phyloP scores from a whole-genome alignment of 2,113 vertebrate genomes.

The Mus musculus region GRCm39 chr13:94049501-94050000 shows the following conservation, averaged over 20 bases:
- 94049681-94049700: not conserved
- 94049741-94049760: not conserved
- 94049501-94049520: not conserved
- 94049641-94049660: not conserved
- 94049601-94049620: too few species aligned
- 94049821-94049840: not conserved
- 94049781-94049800: conserved; percentile 22
- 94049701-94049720: not conserved
- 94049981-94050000: conserved; percentile 8
- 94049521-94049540: not conserved
- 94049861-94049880: not conserved
- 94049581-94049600: too few species aligned
- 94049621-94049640: not conserved
- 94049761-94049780: not conserved
- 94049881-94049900: not conserved
- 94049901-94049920: not conserved
- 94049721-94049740: not conserved
- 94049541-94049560: not conserved
- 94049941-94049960: not conserved
- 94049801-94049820: not conserved
- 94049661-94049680: not conserved
- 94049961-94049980: not conserved
- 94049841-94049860: not conserved
- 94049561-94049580: too few species aligned
- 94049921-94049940: not conserved